Evolutionary conservation across 2,888 invertebrate species (phyloP), one percentile per base, ranked within the genome.

Genomic region (Acanthacorydalis orientalis): DNA sequence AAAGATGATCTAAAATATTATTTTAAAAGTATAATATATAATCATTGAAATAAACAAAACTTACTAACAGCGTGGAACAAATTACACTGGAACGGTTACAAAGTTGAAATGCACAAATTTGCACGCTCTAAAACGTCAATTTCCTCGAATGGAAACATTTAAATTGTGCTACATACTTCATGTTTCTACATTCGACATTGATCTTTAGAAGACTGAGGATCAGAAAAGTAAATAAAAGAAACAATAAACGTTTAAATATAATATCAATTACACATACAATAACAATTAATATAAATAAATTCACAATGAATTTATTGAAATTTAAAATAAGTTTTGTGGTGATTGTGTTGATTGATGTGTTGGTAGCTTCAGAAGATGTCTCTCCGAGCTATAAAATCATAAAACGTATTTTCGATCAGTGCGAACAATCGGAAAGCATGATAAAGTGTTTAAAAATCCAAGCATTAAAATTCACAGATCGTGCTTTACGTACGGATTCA

Each of bases 371-470:
- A 4, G 7, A 33, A 44, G 44, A 33, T 37, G n/a, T 15, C 49
- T 65, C 64, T 52, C 63, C 64, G 49, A 70, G 72, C 50, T 59
- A 70, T 53, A 69, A 69, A 59, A 62, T 75, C 43, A 57, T 75
- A 40, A 65, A 69, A 54, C 72, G 68, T 62, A 68, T 75, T 54
- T 75, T 74, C 58, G 68, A 73, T 53, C 75, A 76, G 59, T 83
- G 83, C 60, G 73, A 75, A 53, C 67, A 68, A 51, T 73, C 75
- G 42, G 70, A 75, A 51, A 77, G 82, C 57, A 68, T 80, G 46
- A 64, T 78, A 53, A 78, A 78, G 69, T 84, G 83, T 59, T 70
- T 83, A 54, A 83, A 83, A 64, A 68, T 82, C 48, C 78, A 81
- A 59, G 78, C 79, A 1, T 67, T 78, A 1, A 80, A 78, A 57